Base-by-base conservation (phyloP, 1,140 invertebrate genomes). In the Chironomus tepperi region DNA sequence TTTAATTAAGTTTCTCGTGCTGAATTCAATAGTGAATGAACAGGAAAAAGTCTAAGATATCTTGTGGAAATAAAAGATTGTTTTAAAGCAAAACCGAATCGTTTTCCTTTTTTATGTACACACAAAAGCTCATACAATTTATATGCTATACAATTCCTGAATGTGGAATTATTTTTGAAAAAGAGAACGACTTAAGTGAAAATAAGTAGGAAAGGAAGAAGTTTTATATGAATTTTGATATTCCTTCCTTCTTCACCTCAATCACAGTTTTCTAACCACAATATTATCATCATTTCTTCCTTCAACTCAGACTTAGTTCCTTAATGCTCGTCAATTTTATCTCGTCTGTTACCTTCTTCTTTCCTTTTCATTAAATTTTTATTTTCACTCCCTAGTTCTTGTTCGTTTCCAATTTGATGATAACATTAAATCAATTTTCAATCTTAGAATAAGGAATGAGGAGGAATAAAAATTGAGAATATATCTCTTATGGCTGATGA, bases 371-470 rank as follows among this genome's bases (percentile, higher is more conserved):
- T n/a, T 57, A 57, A 57, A 12, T 57, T 57, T 57, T n/a, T 57
- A 15, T 34, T 15, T 57, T 57, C 47, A 12, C 47, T n/a, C 12
- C 47, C n/a, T 15, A 57, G n/a, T 15, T 57, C 47, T 57, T 57
- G 24, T 34, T 57, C 43, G 9, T 9, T 47, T 15, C 9, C 47
- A 57, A 57, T 57, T n/a, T n/a, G 47, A 57, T 57, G 47, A 57
- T 57, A 57, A 57, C 47, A 57, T 57, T 57, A 57, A 57, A 57
- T 57, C 47, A 57, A 57, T 57, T 57, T n/a, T n/a, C 47, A 57
- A 57, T 57, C 47, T 57, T n/a, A 34, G 24, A 57, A 57, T 57
- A 3, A 5, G 47, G 3, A 34, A 34, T 57, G 15, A 15, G 47
- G 15, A n/a, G 43, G 8, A 57, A 57, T 15, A 57, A 12, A n/a